Evolutionary conservation across 1,140 invertebrate species (phyloP), one percentile per base, ranked within the genome.

Genomic region (Yoshiicerus persimilis): DNA sequence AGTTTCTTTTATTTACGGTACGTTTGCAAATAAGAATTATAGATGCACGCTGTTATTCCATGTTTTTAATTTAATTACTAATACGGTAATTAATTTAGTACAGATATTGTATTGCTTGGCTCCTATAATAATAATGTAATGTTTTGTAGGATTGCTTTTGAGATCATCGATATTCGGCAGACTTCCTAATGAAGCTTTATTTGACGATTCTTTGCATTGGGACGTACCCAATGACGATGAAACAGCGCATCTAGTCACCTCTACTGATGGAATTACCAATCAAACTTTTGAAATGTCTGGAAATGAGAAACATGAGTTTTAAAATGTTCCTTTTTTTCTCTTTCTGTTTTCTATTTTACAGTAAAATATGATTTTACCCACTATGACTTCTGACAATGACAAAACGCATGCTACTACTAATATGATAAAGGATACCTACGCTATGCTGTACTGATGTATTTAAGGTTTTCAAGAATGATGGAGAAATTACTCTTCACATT

Each of bases 151-250:
- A 87, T 88, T 93, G 36, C 91, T 93, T 80, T 66, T 94, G 80
- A 90, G 92, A 39, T 86, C 92, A 34, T 90, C 93, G 6, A 64
- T 92, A 6, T 93, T 92, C 87, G 93, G 92, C 27, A 91, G 92
- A 36, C 91, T 93, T 13, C 89, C 91, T 0, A 92, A 93, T 36
- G 92, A 93, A 11, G 86, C 92, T n/a, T 92, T 92, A 84, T 94
- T 94, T 88, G 92, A 94, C 77, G 94, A 94, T 89, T 88, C 90
- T 10, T 87, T 91, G 8, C 89, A 92, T 38, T 94, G 93, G 93
- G 93, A 94, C 88, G 89, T 94, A 11, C 91, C 91, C n/a, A 87
- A 87, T 56, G 89, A 91, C 2, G 89, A 88, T 77, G 88, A 89
- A 23, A 87, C 85, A 16, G 1, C 88, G 39, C 56, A 86, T 27